These are phyloP conservation scores for Idaea dimidiata DNA, from an alignment of 2,888 invertebrate species.

Conservation along the genomic window DNA sequence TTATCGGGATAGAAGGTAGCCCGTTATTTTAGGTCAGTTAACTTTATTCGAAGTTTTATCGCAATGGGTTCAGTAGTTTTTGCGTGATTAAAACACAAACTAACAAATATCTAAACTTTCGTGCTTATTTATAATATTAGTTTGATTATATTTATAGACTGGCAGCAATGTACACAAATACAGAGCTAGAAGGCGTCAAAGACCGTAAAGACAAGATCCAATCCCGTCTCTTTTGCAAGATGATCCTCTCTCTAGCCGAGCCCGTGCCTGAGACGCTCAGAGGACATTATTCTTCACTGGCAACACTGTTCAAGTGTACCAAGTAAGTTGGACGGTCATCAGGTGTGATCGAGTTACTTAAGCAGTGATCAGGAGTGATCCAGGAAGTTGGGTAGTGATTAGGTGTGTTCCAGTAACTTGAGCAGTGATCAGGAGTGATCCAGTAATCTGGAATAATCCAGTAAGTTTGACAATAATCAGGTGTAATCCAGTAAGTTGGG, in stretches of 20 bases:
- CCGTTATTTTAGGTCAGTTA: no score
- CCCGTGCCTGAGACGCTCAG: conserved; percentile 87
- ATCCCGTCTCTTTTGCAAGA: conserved; percentile 90
- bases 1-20: no score
- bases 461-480: not conserved
- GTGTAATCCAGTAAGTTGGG: not conserved
- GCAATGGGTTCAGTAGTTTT: no score
- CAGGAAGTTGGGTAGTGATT: not conserved
- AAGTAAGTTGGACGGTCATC: conserved; percentile 52
- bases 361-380: not conserved
- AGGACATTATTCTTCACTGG: conserved; percentile 90
- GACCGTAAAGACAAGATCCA: conserved; percentile 95
- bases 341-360: not conserved
- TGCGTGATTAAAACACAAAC: no score
- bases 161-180: conserved; percentile 93
- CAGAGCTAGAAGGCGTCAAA: conserved; percentile 90
- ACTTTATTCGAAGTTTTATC: no score
- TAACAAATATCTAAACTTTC: no score
- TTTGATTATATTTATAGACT: conserved; percentile 77
- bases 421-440: not conserved
- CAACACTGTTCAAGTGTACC: conserved; percentile 87
- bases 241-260: conserved; percentile 89
- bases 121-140: no score
- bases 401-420: not conserved
- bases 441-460: no score